Evolutionary conservation across 2,888 invertebrate genomes (phyloP), one percentile per base, ranked within the genome.

Genomic region (Hirtodrosophila duncani): DNA sequence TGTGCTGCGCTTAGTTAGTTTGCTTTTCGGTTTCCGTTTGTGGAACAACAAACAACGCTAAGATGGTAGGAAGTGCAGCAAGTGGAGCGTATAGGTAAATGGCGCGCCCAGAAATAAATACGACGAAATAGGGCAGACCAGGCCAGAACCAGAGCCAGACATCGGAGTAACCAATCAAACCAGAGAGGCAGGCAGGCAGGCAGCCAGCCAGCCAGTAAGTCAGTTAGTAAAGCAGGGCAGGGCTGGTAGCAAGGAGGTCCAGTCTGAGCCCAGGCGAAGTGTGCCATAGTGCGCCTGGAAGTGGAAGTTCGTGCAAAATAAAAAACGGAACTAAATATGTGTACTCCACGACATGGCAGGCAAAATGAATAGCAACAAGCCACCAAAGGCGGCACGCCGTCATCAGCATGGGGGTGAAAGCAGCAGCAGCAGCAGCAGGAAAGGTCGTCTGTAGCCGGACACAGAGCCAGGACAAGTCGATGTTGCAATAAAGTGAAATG

Each of bases 41-140:
- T n/a, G n/a, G n/a, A n/a, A n/a, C n/a, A n/a, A 38, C 34, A 23
- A 30, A 36, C 14, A 36, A 36, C 11, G 23, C 34, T 23, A 44
- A 45, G 21, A 34, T 53, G 39, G 46, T 30, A 43, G 53, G 53
- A 65, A 65, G 43, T 65, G 67, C 55, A 52, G 55, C 68, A 68
- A 68, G 69, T 67, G 66, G 56, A 68, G 69, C 67, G 66, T 68
- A 62, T 67, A 67, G 69, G 69, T 67, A 67, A 67, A 67, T 67
- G 66, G 69, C 52, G 66, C 66, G 52, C 65, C 67, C 67, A 58
- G 69, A 67, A 62, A 67, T 67, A 67, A 68, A 67, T 67, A 61
- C 57, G 45, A 67, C 42, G 37, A 57, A 50, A 52, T 36, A 46
- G 36, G 48, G 38, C 33, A 41, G 31, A 52, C 21, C 17, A 21